Conservation (phyloP, 2,888 invertebrate species). For the Drosophila kuntzei region DNA sequence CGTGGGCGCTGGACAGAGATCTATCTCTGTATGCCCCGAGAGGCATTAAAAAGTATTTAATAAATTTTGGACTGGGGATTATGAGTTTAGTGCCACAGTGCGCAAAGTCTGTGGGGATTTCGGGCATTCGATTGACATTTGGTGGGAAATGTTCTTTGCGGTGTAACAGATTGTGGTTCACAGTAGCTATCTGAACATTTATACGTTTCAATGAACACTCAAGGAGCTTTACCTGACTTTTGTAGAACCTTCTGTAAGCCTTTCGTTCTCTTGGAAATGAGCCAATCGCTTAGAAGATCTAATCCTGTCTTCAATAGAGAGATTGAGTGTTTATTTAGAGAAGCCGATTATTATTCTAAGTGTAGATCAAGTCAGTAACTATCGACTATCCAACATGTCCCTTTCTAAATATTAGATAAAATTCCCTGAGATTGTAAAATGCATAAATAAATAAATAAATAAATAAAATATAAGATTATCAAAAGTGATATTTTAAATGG, state of each 20-base stretch:
- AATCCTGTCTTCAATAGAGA: slow-evolving; percentile 12
- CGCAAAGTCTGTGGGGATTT: slow-evolving; percentile 41
- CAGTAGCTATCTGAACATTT: slow-evolving; percentile 63
- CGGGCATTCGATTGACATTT: slow-evolving; percentile 58
- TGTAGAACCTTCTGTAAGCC: slow-evolving; percentile 31
- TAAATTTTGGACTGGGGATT: slow-evolving; percentile 70
- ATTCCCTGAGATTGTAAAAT: too few species aligned
- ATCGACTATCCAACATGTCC: too few species aligned
- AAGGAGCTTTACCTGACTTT: slow-evolving; percentile 51
- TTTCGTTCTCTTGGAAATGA: slow-evolving; percentile 11
- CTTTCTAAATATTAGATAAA: too few species aligned
- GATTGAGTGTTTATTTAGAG: neutral
- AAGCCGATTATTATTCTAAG: neutral
- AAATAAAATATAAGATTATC: too few species aligned
- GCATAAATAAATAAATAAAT: too few species aligned
- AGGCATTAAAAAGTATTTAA: slow-evolving; percentile 74
- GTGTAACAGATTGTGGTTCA: slow-evolving; percentile 7
- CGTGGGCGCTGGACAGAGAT: slow-evolving; percentile 67
- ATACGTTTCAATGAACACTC: slow-evolving; percentile 63
- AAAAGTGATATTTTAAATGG: too few species aligned
- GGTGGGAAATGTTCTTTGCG: slow-evolving; percentile 73
- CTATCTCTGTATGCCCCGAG: slow-evolving; percentile 39
- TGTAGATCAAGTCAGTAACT: too few species aligned
- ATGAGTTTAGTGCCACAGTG: slow-evolving; percentile 49
- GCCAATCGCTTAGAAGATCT: slow-evolving; percentile 4